Base-by-base conservation (phyloP, 1,140 invertebrate species). In the Danaus melanippus region DNA sequence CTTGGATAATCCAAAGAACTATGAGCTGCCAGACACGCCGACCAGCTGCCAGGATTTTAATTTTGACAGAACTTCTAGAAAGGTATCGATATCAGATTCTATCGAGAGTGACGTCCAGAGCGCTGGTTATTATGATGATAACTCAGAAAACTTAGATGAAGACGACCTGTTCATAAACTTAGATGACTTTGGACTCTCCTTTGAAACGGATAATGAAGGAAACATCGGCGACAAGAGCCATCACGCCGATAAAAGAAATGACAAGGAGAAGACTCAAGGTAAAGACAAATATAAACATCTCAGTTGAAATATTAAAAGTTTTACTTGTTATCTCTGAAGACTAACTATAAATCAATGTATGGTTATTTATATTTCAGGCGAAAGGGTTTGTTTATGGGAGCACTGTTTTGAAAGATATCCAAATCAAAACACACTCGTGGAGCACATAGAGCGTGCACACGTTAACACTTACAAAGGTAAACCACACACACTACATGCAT, bases 401-500 rank as follows among this genome's bases (percentile, higher is more conserved):
- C 92, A 94, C 58, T 98, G 96, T 74, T 93, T 93, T 65, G 90
- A 90, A 58, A 84, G 89, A 44, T 97, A 96, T 79, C 85, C 90
- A 0, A 91, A 92, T 59, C 95, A 97, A 66, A 92, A 91, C 42
- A 90, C 91, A 3, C 87, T 98, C 32, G 96, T 98, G 0, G 90
- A 92, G 42, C 97, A 98, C 76, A 97, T 98, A 54, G 96, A 98
- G 76, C 94, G 94, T 74, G 88, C 89, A 8, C 97, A 99, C 71
- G 94, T 99, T 21, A 96, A 98, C 71, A 90, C 93, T 45, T 90
- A 93, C 52, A 92, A 92, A 87, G 89, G 89, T 90, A 83, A 74
- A 32, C 21, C 21, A 32, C 21, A 32, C 21, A 32, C 21, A 32
- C 21, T 32, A 32, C 21, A 32, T 32, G 6, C 21, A 0, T 32